phyloP scores from a whole-genome alignment of 2,113 vertebrate genomes.

The Leptobrachium leishanense region DNA sequence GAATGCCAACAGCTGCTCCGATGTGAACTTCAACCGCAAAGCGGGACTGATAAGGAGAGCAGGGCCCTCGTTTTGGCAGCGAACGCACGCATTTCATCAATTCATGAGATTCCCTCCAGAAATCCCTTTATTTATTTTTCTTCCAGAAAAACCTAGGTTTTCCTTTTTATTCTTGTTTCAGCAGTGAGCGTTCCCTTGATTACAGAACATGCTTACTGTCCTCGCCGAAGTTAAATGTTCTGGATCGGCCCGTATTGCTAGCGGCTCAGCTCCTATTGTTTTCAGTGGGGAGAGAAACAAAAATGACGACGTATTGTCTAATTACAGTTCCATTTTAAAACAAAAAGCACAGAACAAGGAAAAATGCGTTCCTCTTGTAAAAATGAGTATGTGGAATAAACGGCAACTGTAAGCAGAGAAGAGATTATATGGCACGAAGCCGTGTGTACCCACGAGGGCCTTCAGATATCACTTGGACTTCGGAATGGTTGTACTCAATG shows the following conservation, averaged over 20 bases:
- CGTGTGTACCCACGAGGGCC: no score
- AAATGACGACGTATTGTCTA: no score
- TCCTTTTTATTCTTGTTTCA: not conserved
- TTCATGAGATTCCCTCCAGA: slow-evolving; percentile 29
- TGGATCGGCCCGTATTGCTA: slow-evolving; percentile 27
- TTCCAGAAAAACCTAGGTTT: no score
- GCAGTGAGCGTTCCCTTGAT: slow-evolving; percentile 13
- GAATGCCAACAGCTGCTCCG: not conserved
- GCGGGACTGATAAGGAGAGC: slow-evolving; percentile 12
- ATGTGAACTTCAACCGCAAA: not conserved
- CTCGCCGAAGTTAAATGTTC: slow-evolving; percentile 32
- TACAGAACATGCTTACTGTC: slow-evolving; percentile 20
- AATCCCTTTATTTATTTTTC: slow-evolving; percentile 18
- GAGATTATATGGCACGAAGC: no score
- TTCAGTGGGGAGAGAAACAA: no score
- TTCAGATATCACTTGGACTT: no score
- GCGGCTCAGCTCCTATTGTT: not conserved
- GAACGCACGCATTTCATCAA: slow-evolving; percentile 13
- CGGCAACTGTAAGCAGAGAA: no score
- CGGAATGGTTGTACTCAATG: no score
- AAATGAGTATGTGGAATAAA: no score
- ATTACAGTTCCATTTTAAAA: no score
- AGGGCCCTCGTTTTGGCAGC: slow-evolving; percentile 16
- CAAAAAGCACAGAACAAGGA: no score
- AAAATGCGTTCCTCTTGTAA: no score